phyloP scores from a whole-genome alignment of 2,113 vertebrate genomes.

The Pygoscelis antarcticus region DNA sequence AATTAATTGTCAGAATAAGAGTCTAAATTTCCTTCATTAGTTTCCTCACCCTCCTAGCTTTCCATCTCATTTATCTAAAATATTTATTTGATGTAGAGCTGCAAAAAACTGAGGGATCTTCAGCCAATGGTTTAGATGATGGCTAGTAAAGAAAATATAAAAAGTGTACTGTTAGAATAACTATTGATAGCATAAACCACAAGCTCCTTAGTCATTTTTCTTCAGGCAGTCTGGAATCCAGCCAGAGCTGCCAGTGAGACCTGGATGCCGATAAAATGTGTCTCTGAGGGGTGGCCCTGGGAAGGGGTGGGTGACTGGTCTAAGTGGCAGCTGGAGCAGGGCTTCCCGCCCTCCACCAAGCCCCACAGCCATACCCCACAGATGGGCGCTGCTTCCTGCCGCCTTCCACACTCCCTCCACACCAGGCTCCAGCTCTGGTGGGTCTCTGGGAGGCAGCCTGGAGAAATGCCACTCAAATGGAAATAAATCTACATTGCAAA shows the following conservation, averaged over 20 bases:
- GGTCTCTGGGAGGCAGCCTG: not conserved
- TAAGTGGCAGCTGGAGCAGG: not conserved
- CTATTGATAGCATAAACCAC: not conserved
- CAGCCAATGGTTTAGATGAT: not conserved
- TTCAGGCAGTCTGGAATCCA: not conserved
- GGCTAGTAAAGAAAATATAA: not conserved
- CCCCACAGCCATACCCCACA: not conserved
- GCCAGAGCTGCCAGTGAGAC: not conserved
- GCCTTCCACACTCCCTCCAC: not conserved
- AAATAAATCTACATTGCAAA: not conserved
- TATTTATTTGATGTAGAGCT: not conserved
- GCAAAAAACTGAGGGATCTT: not conserved
- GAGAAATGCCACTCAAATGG: not conserved
- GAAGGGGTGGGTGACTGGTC: not conserved
- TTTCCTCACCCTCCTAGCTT: not conserved
- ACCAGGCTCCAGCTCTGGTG: not conserved
- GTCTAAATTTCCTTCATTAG: not conserved
- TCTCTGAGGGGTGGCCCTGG: not conserved
- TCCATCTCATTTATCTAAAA: not conserved
- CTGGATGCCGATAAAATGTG: not conserved
- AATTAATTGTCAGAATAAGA: not conserved
- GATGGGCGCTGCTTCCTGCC: fast-evolving
- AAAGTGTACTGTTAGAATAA: not conserved
- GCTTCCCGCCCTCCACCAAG: fast-evolving
- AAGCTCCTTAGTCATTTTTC: not conserved